phyloP scores from a whole-genome alignment of 1,140 invertebrate species.

The Bradysia coprophila region DNA sequence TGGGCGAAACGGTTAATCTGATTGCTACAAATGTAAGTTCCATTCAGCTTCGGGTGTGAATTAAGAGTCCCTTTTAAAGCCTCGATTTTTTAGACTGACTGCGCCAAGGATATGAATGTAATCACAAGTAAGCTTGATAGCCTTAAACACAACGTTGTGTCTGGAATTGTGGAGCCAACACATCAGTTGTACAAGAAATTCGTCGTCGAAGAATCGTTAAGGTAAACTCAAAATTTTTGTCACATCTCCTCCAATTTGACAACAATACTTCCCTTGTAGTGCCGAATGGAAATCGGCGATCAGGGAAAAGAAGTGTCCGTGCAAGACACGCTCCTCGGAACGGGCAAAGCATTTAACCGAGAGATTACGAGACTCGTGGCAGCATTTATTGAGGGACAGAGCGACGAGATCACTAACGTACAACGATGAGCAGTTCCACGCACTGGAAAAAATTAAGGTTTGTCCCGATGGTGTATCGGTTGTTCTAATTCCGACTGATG shows the following conservation, averaged over 20 bases:
- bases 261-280: slow-evolving; percentile 6
- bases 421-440: slow-evolving; percentile 87
- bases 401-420: slow-evolving; percentile 68
- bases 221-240: slow-evolving; percentile 7
- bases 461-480: neutral
- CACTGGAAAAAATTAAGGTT: slow-evolving; percentile 61
- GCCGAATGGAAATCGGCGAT: slow-evolving; percentile 57
- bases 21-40: slow-evolving; percentile 8
- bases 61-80: no score
- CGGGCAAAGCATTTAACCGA: slow-evolving; percentile 56
- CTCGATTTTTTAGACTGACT: neutral
- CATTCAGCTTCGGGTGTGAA: no score
- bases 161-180: slow-evolving; percentile 12
- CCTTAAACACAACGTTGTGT: neutral
- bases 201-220: slow-evolving; percentile 16
- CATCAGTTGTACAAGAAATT: slow-evolving; percentile 20
- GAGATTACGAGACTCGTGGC: slow-evolving; percentile 74
- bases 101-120: neutral
- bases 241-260: neutral
- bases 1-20: slow-evolving; percentile 16
- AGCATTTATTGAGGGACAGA: slow-evolving; percentile 71
- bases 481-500: neutral
- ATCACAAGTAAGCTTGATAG: neutral
- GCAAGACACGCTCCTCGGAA: slow-evolving; percentile 40
- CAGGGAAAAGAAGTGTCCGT: slow-evolving; percentile 42